Base-by-base conservation (phyloP, 2,888 invertebrate genomes). In the Agriopis leucophaearia region DNA sequence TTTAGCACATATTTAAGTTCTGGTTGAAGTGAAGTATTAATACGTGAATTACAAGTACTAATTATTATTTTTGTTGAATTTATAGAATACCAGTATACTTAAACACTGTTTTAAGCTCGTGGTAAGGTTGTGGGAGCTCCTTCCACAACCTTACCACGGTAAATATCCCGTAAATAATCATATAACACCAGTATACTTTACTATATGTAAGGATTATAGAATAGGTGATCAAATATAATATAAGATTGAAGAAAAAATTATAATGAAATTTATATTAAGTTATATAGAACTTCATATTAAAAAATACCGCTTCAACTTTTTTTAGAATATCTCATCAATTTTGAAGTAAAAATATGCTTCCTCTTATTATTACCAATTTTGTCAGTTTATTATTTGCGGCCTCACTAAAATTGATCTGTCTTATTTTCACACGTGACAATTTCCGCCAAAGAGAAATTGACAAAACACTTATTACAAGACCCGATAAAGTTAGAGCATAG, bases 311-410 rank as follows among this genome's bases (percentile, higher is more conserved):
- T 64, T 64, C 36, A n/a, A n/a, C n/a, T n/a, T n/a, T n/a, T n/a
- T n/a, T n/a, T 59, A 61, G 50, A 44, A 13, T 57, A 66, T 66
- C 61, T 62, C 51, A 61, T 44, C 8, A 60, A n/a, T 8, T 56
- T 50, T 1, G 4, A 36, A 58, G 12, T 44, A 50, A n/a, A 40
- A 66, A 55, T 55, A 66, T 55, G 60, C 65, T 65, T 65, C 52
- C 18, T 58, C n/a, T 55, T 42, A 42, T 55, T 42, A 40, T 51
- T 15, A 52, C 38, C 8, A 15, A 38, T 50, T 50, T 27, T 50
- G 7, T 13, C 50, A 6, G 50, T 50, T 50, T 13, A 50, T 50
- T 27, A 50, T 27, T 50, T 50, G 8, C n/a, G 12, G 15, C 15
- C 5, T 27, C 5, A 27, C 27, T 27, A 27, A 27, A 27, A 27